These are phyloP conservation scores for Dromiciops gliroides DNA, from an alignment of 2,113 vertebrate genomes.

Conservation along the genomic window DNA sequence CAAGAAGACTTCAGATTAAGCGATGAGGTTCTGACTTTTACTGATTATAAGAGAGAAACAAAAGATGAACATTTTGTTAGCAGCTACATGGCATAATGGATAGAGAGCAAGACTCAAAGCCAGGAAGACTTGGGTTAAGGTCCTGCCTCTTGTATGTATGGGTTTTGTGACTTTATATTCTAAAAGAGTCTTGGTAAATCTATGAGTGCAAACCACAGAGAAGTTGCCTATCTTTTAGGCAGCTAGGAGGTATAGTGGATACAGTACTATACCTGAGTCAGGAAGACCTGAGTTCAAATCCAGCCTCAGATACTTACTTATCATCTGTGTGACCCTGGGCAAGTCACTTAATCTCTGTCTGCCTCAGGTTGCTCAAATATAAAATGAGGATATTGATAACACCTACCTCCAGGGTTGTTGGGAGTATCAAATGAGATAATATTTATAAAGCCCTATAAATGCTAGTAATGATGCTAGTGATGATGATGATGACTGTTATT, in stretches of 20 bases:
- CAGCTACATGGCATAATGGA: background rate
- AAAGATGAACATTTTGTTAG: conserved; percentile 64
- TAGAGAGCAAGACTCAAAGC: background rate
- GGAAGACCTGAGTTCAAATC: background rate
- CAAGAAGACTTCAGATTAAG: conserved; percentile 75
- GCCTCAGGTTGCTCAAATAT: background rate
- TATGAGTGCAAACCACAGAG: background rate
- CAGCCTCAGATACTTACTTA: background rate
- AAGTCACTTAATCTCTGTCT: background rate
- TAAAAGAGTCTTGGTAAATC: background rate
- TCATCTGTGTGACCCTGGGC: background rate
- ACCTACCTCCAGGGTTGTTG: background rate
- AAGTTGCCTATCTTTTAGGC: background rate
- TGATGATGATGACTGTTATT: background rate
- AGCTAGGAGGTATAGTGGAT: background rate
- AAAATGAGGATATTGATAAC: background rate
- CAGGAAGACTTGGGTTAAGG: background rate
- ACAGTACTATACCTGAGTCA: background rate
- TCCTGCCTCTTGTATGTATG: background rate
- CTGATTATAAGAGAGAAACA: conserved; percentile 71
- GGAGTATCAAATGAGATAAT: background rate
- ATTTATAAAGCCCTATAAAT: background rate
- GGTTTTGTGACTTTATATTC: background rate
- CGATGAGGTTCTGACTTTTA: conserved; percentile 67
- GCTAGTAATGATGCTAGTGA: background rate